Percentiles rank a stretch among this genome's conserved stretches.
Evolutionary conservation across 1,140 invertebrate genomes (phyloP).

Genomic region (Pogonognathellus flavescens): DNA sequence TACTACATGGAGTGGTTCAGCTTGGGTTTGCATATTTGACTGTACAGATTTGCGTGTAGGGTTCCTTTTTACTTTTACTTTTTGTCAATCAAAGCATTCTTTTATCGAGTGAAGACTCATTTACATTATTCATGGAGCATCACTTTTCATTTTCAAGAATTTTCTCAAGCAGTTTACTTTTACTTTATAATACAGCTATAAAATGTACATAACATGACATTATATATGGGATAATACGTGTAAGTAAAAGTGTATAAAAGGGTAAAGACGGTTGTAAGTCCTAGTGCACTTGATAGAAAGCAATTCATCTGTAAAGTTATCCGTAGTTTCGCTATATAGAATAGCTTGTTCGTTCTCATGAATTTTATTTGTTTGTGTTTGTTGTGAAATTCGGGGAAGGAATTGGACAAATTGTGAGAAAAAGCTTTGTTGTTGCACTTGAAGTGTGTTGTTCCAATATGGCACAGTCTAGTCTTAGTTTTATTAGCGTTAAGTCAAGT

Average conservation of each 20-base stretch:
- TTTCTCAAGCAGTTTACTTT: not conserved
- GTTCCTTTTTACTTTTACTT: too few relatives aligned
- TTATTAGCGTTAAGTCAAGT: not conserved
- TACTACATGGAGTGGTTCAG: too few relatives aligned
- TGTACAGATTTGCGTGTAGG: too few relatives aligned
- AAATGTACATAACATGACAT: too few relatives aligned
- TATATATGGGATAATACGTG: too few relatives aligned
- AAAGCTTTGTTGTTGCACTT: too few relatives aligned
- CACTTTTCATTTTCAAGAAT: not conserved
- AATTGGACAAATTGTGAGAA: too few relatives aligned
- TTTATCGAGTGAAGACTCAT: not conserved
- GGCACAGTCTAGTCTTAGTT: slow-evolving; percentile 23
- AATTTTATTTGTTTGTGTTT: not conserved
- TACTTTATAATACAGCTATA: too few relatives aligned
- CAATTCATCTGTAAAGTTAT: slow-evolving; percentile 8
- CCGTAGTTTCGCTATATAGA: not conserved
- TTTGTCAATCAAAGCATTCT: too few relatives aligned
- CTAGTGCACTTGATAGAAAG: not conserved
- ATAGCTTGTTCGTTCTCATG: not conserved
- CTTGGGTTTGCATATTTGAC: too few relatives aligned
- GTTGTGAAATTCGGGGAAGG: not conserved
- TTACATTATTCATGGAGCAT: not conserved
- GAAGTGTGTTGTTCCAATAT: not conserved
- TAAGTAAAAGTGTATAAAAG: slow-evolving; percentile 2
- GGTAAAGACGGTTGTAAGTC: not conserved